A percentile compares a stretch with the other conserved stretches of the same genome.
These are phyloP conservation scores for Drosophila neotestacea DNA, from an alignment of 2,888 invertebrate genomes.

Conservation along the genomic window DNA sequence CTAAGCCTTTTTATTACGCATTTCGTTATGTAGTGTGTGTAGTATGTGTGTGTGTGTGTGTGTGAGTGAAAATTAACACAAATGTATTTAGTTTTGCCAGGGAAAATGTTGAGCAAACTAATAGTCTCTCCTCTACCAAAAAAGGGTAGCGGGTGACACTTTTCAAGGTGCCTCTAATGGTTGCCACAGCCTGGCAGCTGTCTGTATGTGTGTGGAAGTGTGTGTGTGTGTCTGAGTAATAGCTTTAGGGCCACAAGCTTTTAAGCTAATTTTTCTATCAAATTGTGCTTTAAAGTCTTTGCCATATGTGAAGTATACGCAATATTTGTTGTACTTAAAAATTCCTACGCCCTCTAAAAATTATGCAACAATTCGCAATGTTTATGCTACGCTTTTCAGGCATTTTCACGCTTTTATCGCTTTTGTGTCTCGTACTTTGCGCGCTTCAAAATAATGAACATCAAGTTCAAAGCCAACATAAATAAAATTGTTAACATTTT, in stretches of 20 bases:
- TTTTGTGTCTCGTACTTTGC: slow-evolving; percentile 30
- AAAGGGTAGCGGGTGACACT: slow-evolving; percentile 6
- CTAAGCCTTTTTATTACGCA: slow-evolving; percentile 64
- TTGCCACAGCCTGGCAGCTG: slow-evolving; percentile 8
- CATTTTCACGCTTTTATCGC: slow-evolving; percentile 19
- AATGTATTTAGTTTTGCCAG: slow-evolving; percentile 75
- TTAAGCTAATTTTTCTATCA: slow-evolving; percentile 59
- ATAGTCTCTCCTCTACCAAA: slow-evolving; percentile 40
- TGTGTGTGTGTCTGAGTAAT: slow-evolving; percentile 44
- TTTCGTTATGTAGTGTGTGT: slow-evolving; percentile 20
- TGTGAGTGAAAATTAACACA: slow-evolving; percentile 73
- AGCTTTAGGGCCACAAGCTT: slow-evolving; percentile 51
- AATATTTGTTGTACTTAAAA: slow-evolving; percentile 9
- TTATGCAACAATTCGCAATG: slow-evolving; percentile 43
- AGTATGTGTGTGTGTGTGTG: slow-evolving; percentile 27
- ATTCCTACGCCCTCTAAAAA: slow-evolving; percentile 13
- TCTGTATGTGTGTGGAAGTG: slow-evolving; percentile 1
- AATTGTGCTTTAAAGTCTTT: slow-evolving; percentile 35
- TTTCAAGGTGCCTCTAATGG: slow-evolving; percentile 64
- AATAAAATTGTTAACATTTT: slow-evolving; percentile 81
- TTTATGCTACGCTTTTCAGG: slow-evolving; percentile 24
- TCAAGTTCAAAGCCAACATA: slow-evolving; percentile 79
- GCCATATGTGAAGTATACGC: slow-evolving; percentile 7
- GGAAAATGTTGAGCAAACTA: slow-evolving; percentile 57
- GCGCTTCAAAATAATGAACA: slow-evolving; percentile 68